Evolutionary conservation across 2,797 vertebrate species (phyloP).

Genomic region (Eulemur rubriventer): DNA sequence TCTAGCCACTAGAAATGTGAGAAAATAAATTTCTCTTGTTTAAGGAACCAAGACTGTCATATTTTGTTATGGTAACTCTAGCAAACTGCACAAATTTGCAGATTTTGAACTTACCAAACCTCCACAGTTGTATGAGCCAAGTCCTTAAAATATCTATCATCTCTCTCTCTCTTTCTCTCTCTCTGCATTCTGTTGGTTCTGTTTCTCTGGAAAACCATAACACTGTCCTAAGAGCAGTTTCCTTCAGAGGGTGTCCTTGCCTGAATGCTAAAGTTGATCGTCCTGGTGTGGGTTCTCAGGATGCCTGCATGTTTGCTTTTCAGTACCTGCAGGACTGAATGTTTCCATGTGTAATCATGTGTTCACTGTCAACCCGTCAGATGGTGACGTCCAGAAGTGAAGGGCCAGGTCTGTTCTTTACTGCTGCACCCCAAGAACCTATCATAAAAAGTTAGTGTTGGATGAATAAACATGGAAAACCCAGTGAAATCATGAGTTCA

Average conservation of each 20-base stretch:
- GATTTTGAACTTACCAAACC: background rate
- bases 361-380: background rate
- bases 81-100: background rate
- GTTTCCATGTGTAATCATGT: background rate
- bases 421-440: background rate
- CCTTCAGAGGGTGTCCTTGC: background rate
- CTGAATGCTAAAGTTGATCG: background rate
- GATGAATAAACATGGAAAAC: background rate
- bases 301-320: background rate
- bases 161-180: background rate
- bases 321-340: background rate
- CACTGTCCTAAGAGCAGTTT: background rate
- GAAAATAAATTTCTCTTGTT: background rate
- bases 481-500: background rate
- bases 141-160: background rate
- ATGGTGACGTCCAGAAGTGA: background rate
- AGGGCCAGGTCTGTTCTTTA: background rate
- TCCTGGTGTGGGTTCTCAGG: background rate
- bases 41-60: background rate
- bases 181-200: background rate
- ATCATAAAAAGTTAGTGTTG: background rate
- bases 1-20: background rate
- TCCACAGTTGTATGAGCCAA: background rate
- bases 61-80: background rate
- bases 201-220: background rate